phyloP scores from a whole-genome alignment of 1,140 invertebrate species.

The Zaprionus taronus region DNA sequence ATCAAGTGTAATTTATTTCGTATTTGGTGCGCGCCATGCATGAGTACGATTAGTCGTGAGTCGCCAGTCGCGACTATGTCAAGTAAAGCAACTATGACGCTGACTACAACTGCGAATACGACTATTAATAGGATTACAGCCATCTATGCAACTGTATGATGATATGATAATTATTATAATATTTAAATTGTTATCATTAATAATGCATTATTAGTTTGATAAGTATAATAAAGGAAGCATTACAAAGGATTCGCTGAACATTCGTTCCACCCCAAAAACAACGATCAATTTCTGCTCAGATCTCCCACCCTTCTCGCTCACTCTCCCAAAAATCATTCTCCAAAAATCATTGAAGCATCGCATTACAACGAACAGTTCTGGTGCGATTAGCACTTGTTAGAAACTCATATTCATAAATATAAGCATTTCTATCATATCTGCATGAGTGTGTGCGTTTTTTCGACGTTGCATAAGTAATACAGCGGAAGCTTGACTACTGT shows the following conservation, averaged over 20 bases:
- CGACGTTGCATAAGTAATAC: constrained; percentile 24
- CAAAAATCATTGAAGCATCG: constrained; percentile 71
- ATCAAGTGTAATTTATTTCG: constrained; percentile 84
- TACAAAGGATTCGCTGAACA: neutral
- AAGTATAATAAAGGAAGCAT: neutral
- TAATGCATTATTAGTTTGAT: neutral
- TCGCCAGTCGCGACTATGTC: neutral
- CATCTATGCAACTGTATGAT: constrained; percentile 29
- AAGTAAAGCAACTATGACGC: constrained; percentile 34
- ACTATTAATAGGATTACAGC: constrained; percentile 13
- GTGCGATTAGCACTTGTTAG: constrained; percentile 54
- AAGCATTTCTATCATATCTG: neutral
- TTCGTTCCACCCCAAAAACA: neutral
- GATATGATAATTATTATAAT: too few species aligned
- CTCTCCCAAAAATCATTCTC: constrained; percentile 24
- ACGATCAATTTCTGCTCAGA: constrained; percentile 1
- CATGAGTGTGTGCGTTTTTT: neutral
- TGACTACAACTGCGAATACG: constrained; percentile 39
- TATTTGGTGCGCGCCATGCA: constrained; percentile 79
- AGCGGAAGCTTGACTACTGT: constrained; percentile 60
- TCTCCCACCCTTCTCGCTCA: constrained; percentile 25
- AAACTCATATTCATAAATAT: constrained; percentile 15
- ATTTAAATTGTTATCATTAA: neutral
- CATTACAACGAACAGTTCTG: constrained; percentile 52
- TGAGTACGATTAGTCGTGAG: constrained; percentile 51